Percentiles rank a stretch among this genome's conserved stretches.
phyloP scores from a whole-genome alignment of 2,797 vertebrate genomes.

The Coregonus suidteri region DNA sequence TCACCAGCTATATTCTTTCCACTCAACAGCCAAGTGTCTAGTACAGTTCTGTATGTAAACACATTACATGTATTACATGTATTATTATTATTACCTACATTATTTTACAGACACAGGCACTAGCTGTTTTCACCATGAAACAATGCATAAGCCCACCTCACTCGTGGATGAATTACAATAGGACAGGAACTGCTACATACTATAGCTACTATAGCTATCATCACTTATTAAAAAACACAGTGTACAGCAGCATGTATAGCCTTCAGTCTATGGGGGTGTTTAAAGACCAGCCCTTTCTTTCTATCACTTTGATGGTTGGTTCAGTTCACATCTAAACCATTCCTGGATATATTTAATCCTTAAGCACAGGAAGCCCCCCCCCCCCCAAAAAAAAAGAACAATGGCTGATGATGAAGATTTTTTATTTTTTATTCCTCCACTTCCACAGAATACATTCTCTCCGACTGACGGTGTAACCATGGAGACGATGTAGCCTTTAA shows the following conservation, averaged over 20 bases:
- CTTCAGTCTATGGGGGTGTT: slow-evolving; percentile 34
- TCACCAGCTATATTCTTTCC: background rate
- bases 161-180: slow-evolving; percentile 13
- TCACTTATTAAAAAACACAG: slow-evolving; percentile 32
- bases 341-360: slow-evolving; percentile 67
- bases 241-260: slow-evolving; percentile 20
- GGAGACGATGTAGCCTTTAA: slow-evolving; percentile 78
- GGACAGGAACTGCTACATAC: slow-evolving; percentile 23
- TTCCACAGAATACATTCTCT: slow-evolving; percentile 65
- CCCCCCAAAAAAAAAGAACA: slow-evolving; percentile 63
- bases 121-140: no score
- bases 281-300: slow-evolving; percentile 29
- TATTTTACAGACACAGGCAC: no score
- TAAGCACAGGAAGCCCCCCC: slow-evolving; percentile 57
- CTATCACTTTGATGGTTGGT: background rate
- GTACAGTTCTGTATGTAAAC: no score
- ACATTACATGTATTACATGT: no score
- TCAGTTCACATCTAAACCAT: slow-evolving; percentile 49
- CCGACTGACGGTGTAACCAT: slow-evolving; percentile 48
- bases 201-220: slow-evolving; percentile 6
- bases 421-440: slow-evolving; percentile 59
- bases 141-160: background rate
- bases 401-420: slow-evolving; percentile 76
- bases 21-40: background rate
- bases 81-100: no score